These are phyloP conservation scores for Mungos mungo DNA, from an alignment of 2,113 vertebrate species.

Conservation along the genomic window DNA sequence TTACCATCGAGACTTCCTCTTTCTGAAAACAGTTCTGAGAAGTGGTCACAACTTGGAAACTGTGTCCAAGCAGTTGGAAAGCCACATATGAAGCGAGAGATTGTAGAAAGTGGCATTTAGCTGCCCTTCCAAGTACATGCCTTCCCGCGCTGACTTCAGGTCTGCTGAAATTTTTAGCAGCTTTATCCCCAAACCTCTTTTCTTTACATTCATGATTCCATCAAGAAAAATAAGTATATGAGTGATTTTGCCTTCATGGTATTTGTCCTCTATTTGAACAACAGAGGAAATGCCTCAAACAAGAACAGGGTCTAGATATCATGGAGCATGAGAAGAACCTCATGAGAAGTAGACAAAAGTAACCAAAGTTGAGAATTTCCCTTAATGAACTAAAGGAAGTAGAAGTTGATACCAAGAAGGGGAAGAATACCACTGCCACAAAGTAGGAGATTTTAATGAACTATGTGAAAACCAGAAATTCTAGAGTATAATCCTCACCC, in stretches of 20 bases:
- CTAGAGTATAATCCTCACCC: background rate
- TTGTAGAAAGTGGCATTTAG: no score
- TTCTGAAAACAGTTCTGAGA: slow-evolving; percentile 50
- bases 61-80: background rate
- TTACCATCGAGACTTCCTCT: background rate
- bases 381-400: slow-evolving; percentile 15
- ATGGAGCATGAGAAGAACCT: background rate
- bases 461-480: slow-evolving; percentile 23
- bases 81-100: background rate
- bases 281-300: background rate
- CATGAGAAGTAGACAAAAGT: background rate
- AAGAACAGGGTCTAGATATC: background rate
- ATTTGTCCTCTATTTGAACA: background rate
- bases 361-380: background rate
- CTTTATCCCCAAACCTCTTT: background rate
- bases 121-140: background rate
- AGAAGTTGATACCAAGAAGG: slow-evolving; percentile 38
- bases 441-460: background rate
- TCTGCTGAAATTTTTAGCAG: background rate
- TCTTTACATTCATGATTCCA: background rate
- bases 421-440: background rate
- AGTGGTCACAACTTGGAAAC: slow-evolving; percentile 31
- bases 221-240: background rate
- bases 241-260: background rate
- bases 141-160: background rate